Evolutionary conservation across 1,140 invertebrate genomes (phyloP).

Genomic region (Drosophila bocqueti): DNA sequence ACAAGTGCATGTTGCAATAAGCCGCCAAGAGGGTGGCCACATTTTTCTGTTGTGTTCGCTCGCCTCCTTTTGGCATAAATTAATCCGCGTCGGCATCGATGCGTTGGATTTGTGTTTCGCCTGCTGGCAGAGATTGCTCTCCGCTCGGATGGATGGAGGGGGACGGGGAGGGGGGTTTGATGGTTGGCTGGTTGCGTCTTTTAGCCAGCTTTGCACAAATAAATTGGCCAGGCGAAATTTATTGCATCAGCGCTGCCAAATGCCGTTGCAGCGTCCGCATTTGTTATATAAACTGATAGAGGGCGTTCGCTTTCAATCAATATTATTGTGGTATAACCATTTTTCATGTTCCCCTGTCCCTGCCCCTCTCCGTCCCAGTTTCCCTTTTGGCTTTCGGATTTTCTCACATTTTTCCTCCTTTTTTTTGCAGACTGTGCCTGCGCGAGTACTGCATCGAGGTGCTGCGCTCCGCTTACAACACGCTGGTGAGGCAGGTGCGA

Average conservation of each 20-base stretch:
- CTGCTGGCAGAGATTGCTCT: constrained; percentile 64
- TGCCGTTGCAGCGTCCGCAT: constrained; percentile 66
- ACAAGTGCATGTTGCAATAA: constrained; percentile 64
- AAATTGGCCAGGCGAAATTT: constrained; percentile 76
- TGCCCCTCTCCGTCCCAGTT: constrained; percentile 1
- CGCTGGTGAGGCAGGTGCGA: constrained; percentile 83
- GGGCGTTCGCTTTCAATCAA: constrained; percentile 77
- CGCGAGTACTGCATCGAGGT: constrained; percentile 98
- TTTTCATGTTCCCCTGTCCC: constrained; percentile 61
- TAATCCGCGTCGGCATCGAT: constrained; percentile 74
- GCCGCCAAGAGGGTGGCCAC: constrained; percentile 47
- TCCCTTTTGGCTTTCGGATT: constrained; percentile 28
- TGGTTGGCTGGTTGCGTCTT: constrained; percentile 51
- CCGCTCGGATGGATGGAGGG: constrained; percentile 20
- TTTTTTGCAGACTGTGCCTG: constrained; percentile 89
- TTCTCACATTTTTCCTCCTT: constrained; percentile 15
- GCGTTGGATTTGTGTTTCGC: constrained; percentile 68
- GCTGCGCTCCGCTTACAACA: constrained; percentile 95
- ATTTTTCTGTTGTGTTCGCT: constrained; percentile 29
- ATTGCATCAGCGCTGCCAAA: constrained; percentile 77
- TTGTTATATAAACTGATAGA: constrained; percentile 64
- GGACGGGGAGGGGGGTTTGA: neutral
- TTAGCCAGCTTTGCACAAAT: constrained; percentile 72
- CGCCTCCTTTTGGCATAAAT: constrained; percentile 61
- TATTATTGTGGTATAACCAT: constrained; percentile 82